Evolutionary conservation across 1,140 invertebrate species (phyloP).

Genomic region (Trialeurodes vaporariorum): DNA sequence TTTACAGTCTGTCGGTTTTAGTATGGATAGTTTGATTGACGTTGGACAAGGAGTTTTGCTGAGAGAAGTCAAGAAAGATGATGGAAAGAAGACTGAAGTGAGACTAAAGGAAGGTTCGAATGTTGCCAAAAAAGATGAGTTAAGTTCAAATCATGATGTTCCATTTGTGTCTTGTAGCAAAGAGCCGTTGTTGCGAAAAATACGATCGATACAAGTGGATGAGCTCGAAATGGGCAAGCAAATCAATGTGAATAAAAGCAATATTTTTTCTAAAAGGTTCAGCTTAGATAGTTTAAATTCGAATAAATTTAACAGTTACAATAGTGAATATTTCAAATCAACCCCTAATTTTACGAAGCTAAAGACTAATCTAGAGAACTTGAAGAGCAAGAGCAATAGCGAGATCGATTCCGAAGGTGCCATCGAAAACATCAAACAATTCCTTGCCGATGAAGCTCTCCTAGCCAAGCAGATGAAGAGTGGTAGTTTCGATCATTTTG

Average conservation of each 20-base stretch:
- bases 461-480: conserved; percentile 18
- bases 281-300: not conserved
- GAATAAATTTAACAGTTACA: not conserved
- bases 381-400: not conserved
- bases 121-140: not conserved
- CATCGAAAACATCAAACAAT: conserved; percentile 8
- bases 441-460: conserved; percentile 16
- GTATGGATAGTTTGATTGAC: conserved; percentile 25
- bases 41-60: conserved; percentile 21
- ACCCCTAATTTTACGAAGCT: not conserved
- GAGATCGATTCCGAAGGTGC: not conserved
- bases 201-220: not conserved
- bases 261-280: not conserved
- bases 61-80: conserved; percentile 11
- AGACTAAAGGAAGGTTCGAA: not conserved
- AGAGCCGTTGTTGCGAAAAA: not conserved
- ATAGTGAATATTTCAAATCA: not conserved
- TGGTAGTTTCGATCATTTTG: conserved; percentile 12
- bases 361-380: not conserved
- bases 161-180: not conserved
- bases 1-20: conserved; percentile 24
- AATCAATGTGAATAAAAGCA: not conserved
- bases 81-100: not conserved
- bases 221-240: not conserved
- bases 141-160: not conserved